A percentile compares a stretch with the other conserved stretches of the same genome.
Evolutionary conservation across 2,113 vertebrate species (phyloP).

Genomic region (Phyllopteryx taeniolatus): DNA sequence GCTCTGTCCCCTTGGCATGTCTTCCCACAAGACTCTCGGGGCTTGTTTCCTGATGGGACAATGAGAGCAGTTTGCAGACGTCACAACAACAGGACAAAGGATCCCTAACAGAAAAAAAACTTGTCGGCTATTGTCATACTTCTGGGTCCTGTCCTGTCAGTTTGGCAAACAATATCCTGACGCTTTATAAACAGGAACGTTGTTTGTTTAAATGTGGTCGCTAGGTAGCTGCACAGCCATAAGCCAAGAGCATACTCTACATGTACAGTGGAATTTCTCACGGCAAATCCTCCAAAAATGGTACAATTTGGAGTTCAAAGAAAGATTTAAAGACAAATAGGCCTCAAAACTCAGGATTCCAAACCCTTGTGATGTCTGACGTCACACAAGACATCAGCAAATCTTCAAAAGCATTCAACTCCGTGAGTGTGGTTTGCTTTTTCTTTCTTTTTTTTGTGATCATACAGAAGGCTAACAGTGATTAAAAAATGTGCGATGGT

Average conservation of each 20-base stretch:
- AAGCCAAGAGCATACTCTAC: background rate
- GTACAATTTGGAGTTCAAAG: background rate
- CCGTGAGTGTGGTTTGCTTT: background rate
- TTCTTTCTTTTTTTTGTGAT: background rate
- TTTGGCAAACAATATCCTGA: constrained; percentile 1
- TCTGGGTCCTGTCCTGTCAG: background rate
- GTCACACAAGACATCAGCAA: no score
- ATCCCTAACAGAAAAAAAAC: constrained; percentile 16
- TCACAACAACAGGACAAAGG: constrained; percentile 40
- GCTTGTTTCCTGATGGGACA: constrained; percentile 80
- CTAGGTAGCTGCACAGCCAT: background rate
- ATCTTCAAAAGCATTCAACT: no score
- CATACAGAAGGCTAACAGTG: no score
- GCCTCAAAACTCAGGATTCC: background rate
- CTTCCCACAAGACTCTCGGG: constrained; percentile 84
- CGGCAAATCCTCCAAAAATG: background rate
- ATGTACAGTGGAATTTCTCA: background rate
- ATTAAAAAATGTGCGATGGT: no score
- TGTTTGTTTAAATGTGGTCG: background rate
- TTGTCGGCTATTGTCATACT: constrained; percentile 14
- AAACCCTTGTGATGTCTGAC: no score
- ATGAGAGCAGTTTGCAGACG: constrained; percentile 41
- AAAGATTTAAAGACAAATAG: background rate
- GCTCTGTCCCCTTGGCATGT: constrained; percentile 91
- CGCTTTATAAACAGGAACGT: background rate